Conservation (phyloP, 53 echinoderm and acorn worm genomes). For the Astropecten irregularis region DNA sequence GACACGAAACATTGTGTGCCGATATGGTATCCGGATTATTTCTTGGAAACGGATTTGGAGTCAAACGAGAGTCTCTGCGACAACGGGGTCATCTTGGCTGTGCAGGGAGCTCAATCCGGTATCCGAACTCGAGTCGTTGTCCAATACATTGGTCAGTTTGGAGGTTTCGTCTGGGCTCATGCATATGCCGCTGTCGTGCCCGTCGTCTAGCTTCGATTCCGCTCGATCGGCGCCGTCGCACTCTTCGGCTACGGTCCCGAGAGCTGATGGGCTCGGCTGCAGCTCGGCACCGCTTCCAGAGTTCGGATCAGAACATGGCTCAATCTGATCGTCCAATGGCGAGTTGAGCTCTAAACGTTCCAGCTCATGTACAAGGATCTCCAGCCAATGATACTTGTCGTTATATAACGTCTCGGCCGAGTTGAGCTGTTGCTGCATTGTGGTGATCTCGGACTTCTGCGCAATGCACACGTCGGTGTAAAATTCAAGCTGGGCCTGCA, state of each 20-base stretch:
- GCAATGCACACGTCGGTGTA: slow-evolving; percentile 55
- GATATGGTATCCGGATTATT: too few species aligned
- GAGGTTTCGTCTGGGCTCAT: slow-evolving; percentile 36
- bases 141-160: neutral
- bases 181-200: slow-evolving; percentile 47
- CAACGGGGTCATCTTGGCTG: slow-evolving; percentile 78
- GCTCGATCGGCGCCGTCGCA: neutral
- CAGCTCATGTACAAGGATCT: slow-evolving; percentile 47
- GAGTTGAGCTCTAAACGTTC: slow-evolving; percentile 51
- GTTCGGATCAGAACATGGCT: neutral
- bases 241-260: neutral
- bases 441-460: slow-evolving; percentile 65
- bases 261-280: neutral
- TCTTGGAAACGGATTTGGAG: too few species aligned
- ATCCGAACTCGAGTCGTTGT: slow-evolving; percentile 87
- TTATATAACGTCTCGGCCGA: slow-evolving; percentile 52
- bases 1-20: too few species aligned
- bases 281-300: neutral
- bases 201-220: slow-evolving; percentile 43
- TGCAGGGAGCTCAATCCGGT: slow-evolving; percentile 94
- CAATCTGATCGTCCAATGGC: slow-evolving; percentile 6
- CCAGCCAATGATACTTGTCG: slow-evolving; percentile 60
- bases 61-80: slow-evolving; percentile 71
- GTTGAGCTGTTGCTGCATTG: slow-evolving; percentile 46
- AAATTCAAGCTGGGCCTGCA: slow-evolving; percentile 59